Evolutionary conservation across 2,888 invertebrate genomes (phyloP), one percentile per base, ranked within the genome.

Genomic region (Nemotelus pantherinus): DNA sequence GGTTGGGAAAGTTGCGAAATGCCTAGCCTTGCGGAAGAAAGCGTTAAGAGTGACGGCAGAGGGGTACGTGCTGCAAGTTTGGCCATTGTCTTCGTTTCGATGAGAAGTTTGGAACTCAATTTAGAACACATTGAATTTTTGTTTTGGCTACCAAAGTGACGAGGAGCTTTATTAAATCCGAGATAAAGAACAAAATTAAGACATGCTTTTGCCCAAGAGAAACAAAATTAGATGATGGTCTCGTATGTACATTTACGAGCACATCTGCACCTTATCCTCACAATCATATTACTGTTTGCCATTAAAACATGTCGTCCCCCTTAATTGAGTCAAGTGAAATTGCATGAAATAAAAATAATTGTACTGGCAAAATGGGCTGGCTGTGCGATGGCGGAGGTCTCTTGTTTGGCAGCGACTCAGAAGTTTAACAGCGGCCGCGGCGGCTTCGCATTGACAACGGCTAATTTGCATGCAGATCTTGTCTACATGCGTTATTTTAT

Each of bases 401-500:
- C n/a, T 53, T 53, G 55, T 70, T 70, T 55, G 70, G 55, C 70
- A 70, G 41, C 50, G 50, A 50, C 39, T 50, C 70, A 70, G 70
- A 55, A 70, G 55, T 41, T 10, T 53, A 70, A 70, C 55, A 70
- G 70, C 53, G 55, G 53, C 47, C 53, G 70, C 70, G 70, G 70
- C 70, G 70, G 70, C 70, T 70, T 70, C 55, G 70, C 70, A 70
- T 70, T 70, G 70, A 70, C 70, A 70, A 70, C 70, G 44, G 55
- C 70, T 70, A 70, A 70, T 70, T 70, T 70, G 70, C 70, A 70
- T 70, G 70, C 47, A 70, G 70, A 70, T 70, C 70, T 70, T 70
- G 70, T 70, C 70, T 70, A 53, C 70, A 70, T 70, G 70, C 70
- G 70, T 70, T 70, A 70, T 53, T 70, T 70, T 70, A 70, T 70